Conservation (phyloP, 2,888 invertebrate species). For the Drosophila mercatorum region DNA sequence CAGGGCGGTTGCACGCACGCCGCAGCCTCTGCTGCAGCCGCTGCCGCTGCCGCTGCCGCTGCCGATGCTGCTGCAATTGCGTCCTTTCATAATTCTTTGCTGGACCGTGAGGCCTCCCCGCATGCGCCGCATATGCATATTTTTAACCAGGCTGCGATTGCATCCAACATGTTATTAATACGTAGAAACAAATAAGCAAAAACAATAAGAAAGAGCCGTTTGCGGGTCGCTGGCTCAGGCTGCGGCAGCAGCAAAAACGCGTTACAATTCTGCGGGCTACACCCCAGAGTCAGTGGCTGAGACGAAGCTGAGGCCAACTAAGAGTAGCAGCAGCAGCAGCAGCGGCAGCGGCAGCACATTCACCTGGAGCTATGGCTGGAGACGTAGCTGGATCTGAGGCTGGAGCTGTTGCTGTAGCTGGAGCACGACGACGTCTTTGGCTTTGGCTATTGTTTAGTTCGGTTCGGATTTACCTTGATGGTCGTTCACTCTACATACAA, state of each 20-base stretch:
- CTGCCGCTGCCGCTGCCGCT: conserved; percentile 21
- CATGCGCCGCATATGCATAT: conserved; percentile 63
- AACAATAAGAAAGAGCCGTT: conserved; percentile 72
- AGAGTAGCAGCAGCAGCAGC: conserved; percentile 34
- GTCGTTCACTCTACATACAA: conserved; percentile 74
- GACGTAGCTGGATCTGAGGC: conserved; percentile 21
- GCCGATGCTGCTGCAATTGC: conserved; percentile 51
- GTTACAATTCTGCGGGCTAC: conserved; percentile 80
- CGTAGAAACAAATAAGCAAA: conserved; percentile 81
- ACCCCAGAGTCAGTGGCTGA: conserved; percentile 59
- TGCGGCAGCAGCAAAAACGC: conserved; percentile 53
- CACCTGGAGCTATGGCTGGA: conserved; percentile 65
- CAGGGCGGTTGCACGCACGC: conserved; percentile 71
- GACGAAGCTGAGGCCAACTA: conserved; percentile 37
- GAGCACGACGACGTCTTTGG: conserved; percentile 62
- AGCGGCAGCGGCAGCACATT: conserved; percentile 65
- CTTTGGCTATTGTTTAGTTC: conserved; percentile 78
- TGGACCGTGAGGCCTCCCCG: conserved; percentile 15
- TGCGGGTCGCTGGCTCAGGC: conserved; percentile 38
- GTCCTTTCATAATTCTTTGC: conserved; percentile 70
- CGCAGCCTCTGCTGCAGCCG: conserved; percentile 10
- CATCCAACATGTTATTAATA: conserved; percentile 79
- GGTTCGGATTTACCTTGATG: conserved; percentile 73
- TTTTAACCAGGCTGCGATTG: conserved; percentile 76
- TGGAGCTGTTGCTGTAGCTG: conserved; percentile 29